phyloP scores from a whole-genome alignment of 2,888 invertebrate genomes.

The Mimachlamys varia region DNA sequence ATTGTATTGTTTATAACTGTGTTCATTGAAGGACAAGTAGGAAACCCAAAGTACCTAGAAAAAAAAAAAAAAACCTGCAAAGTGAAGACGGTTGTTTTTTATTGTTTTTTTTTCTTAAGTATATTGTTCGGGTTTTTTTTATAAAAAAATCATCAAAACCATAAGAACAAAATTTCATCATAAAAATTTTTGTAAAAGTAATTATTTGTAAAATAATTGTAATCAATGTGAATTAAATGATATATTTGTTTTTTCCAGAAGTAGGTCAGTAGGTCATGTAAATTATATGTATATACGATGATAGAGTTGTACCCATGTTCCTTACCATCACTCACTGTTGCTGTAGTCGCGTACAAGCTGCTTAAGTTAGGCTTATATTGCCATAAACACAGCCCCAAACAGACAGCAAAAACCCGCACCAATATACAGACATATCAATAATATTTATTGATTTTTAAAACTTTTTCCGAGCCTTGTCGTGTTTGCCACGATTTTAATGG shows the following conservation, averaged over 20 bases:
- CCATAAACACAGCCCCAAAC: not conserved
- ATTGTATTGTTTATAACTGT: no score
- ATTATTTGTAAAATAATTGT: no score
- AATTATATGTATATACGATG: not conserved
- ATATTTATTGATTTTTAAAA: conserved; percentile 27
- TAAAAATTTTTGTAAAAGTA: no score
- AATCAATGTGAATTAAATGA: no score
- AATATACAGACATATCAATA: conserved; percentile 8
- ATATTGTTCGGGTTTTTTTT: no score
- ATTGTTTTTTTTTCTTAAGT: no score
- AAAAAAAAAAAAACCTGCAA: no score
- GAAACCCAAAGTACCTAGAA: no score
- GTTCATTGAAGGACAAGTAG: no score
- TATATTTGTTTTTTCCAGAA: not conserved
- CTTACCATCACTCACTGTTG: not conserved
- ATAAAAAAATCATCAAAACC: no score
- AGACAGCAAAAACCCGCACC: conserved; percentile 9
- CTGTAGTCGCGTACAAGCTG: not conserved
- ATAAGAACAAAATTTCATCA: no score
- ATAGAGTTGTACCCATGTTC: not conserved
- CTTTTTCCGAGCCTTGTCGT: not conserved
- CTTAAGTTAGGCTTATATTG: not conserved
- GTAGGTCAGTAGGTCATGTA: not conserved
- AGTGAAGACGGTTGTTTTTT: no score
- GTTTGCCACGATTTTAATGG: not conserved